Evolutionary conservation across 2,888 invertebrate genomes (phyloP), one percentile per base, ranked within the genome.

Genomic region (Drosophila sordidapex): DNA sequence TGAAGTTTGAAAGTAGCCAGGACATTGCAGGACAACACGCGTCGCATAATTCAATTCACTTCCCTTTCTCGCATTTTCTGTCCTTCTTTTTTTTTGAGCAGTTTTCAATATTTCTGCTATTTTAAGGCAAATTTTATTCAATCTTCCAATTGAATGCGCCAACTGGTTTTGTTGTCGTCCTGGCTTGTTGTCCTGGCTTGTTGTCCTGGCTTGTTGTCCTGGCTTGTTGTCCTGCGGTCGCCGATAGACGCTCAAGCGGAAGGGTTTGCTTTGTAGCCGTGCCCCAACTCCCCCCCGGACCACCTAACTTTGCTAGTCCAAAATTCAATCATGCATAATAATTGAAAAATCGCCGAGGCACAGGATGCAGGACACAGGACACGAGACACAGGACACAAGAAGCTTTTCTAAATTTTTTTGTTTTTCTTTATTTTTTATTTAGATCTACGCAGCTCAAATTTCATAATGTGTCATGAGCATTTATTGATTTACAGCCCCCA

Each of bases 111-210:
- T 87, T 90, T 76, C 53, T 69, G 72, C 74, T 76, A 89, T 85
- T 88, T 88, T 83, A 90, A 92, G 89, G 84, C 92, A 92, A 92
- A 92, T 92, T 92, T 92, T 92, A 92, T 92, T 92, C 92, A 92
- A 92, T 92, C 93, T 92, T 92, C 93, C 92, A 91, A 91, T 85
- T 90, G 93, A 92, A 79, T 92, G 90, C 73, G 56, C 51, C 51
- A 53, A 38, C 54, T 52, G 67, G 46, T 25, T 46, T 21, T 46
- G 13, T 4, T 43, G 4, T 46, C 25, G 15, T 46, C 43, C 36
- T 38, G 49, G 67, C 64, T 21, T 64, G 46, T 48, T 46, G 35
- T 18, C 65, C 70, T 83, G 82, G 51, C 68, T n/a, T 18, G 13
- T 8, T 15, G 15, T 27, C 65, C 70, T 82, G 84, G 51, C 68